Conservation (phyloP, 1,140 invertebrate genomes). For the Phymastichus coffea region DNA sequence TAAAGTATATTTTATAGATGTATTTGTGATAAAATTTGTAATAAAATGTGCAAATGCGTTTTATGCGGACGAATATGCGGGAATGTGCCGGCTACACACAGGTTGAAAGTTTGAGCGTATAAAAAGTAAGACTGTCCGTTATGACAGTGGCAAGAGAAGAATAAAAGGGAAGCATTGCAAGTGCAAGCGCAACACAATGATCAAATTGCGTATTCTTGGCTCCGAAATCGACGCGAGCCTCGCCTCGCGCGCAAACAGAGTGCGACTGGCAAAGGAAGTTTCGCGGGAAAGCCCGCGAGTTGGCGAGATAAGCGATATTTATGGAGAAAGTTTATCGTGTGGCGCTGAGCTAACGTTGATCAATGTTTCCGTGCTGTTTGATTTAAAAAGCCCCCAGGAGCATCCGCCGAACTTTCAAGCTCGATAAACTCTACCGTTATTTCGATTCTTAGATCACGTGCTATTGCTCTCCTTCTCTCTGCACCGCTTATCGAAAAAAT, state of each 20-base stretch:
- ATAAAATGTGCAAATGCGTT: too few relatives aligned
- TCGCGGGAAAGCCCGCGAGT: not conserved
- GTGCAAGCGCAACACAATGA: too few relatives aligned
- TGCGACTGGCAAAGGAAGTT: slow-evolving; percentile 6
- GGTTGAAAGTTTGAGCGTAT: too few relatives aligned
- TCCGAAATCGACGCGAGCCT: slow-evolving; percentile 19
- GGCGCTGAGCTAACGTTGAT: slow-evolving; percentile 28
- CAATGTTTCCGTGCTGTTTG: slow-evolving; percentile 29
- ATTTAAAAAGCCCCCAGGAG: slow-evolving; percentile 30
- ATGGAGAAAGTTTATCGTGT: slow-evolving; percentile 29
- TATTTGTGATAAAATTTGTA: too few relatives aligned
- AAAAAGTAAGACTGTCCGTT: too few relatives aligned
- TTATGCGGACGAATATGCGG: too few relatives aligned
- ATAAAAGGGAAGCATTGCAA: too few relatives aligned
- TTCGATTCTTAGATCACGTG: not conserved
- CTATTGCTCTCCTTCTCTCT: not conserved
- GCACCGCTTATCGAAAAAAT: too few relatives aligned
- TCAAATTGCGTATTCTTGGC: slow-evolving; percentile 11
- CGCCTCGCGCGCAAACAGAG: not conserved
- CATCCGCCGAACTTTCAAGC: slow-evolving; percentile 26
- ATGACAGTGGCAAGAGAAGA: too few relatives aligned
- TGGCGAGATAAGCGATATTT: slow-evolving; percentile 30
- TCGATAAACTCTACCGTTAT: slow-evolving; percentile 31
- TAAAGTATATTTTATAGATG: too few relatives aligned
- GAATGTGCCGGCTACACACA: too few relatives aligned